Percentiles rank a stretch among this genome's conserved stretches.
phyloP scores from a whole-genome alignment of 2,888 invertebrate genomes.

The Sphecodes monilicornis region DNA sequence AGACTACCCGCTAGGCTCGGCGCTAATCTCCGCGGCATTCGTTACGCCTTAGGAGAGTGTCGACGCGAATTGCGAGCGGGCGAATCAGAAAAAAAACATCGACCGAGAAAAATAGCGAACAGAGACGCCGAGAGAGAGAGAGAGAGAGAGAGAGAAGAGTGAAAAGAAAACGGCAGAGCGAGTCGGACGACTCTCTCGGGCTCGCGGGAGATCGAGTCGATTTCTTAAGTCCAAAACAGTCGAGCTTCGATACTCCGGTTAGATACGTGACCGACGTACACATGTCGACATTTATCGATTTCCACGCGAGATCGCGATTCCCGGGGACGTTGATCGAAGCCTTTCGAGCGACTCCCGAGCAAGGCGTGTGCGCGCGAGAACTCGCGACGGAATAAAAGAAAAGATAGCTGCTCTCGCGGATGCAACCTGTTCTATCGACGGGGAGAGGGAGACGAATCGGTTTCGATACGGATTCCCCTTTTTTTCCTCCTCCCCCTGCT shows the following conservation, averaged over 20 bases:
- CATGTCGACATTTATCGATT: constrained; percentile 69
- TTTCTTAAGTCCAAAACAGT: constrained; percentile 71
- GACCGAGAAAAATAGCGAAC: background rate
- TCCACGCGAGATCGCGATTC: constrained; percentile 64
- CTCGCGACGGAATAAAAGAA: constrained; percentile 12
- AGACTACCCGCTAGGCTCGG: constrained; percentile 12
- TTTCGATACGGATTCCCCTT: constrained; percentile 49
- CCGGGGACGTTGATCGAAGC: constrained; percentile 58
- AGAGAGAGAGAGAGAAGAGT: background rate
- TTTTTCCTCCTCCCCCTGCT: constrained; percentile 13
- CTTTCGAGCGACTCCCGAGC: constrained; percentile 53
- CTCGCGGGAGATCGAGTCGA: constrained; percentile 59
- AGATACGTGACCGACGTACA: constrained; percentile 70
- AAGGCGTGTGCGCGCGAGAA: constrained; percentile 31
- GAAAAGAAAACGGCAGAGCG: constrained; percentile 4
- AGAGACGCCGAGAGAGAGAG: background rate
- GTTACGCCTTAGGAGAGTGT: constrained; percentile 61
- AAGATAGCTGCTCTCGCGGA: constrained; percentile 49
- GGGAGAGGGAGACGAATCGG: constrained; percentile 32
- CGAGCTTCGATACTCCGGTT: constrained; percentile 65
- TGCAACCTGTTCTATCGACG: constrained; percentile 54
- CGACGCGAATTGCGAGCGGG: constrained; percentile 10
- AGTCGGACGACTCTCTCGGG: constrained; percentile 19
- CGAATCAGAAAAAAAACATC: background rate
- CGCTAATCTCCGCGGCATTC: constrained; percentile 38